These are phyloP conservation scores for Alfaro cultratus DNA, from an alignment of 2,797 vertebrate genomes.

Conservation along the genomic window DNA sequence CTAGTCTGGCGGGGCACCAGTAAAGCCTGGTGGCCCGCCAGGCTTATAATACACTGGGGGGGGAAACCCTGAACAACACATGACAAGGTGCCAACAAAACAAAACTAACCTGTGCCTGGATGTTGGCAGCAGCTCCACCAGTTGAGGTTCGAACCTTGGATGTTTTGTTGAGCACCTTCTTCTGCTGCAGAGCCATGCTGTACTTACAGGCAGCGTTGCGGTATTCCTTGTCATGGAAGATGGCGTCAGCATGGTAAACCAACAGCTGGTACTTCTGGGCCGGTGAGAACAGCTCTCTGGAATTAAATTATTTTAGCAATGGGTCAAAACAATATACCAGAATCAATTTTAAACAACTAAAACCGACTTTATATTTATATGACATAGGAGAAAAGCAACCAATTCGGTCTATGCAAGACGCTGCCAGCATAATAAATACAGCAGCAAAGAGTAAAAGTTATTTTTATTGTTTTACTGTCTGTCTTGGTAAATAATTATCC, in stretches of 20 bases:
- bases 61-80: not conserved
- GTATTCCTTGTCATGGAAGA: slow-evolving; percentile 98
- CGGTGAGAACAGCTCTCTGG: slow-evolving; percentile 93
- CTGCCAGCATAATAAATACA: not conserved
- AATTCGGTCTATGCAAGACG: not conserved
- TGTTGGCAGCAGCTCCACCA: slow-evolving; percentile 86
- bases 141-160: slow-evolving; percentile 96
- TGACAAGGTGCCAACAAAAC: not conserved
- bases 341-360: not conserved
- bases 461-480: not conserved
- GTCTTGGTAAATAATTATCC: not conserved
- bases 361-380: not conserved
- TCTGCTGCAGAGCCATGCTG: slow-evolving; percentile 97
- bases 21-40: no score
- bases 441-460: not conserved
- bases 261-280: slow-evolving; percentile 98
- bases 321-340: not conserved
- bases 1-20: no score
- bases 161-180: slow-evolving; percentile 97
- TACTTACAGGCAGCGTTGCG: slow-evolving; percentile 98
- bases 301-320: slow-evolving; percentile 25
- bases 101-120: slow-evolving; percentile 90
- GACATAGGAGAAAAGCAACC: not conserved
- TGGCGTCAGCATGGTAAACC: slow-evolving; percentile 96
- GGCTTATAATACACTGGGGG: no score